phyloP scores from a whole-genome alignment of 2,797 vertebrate genomes.

The Acestrorhynchus altus region DNA sequence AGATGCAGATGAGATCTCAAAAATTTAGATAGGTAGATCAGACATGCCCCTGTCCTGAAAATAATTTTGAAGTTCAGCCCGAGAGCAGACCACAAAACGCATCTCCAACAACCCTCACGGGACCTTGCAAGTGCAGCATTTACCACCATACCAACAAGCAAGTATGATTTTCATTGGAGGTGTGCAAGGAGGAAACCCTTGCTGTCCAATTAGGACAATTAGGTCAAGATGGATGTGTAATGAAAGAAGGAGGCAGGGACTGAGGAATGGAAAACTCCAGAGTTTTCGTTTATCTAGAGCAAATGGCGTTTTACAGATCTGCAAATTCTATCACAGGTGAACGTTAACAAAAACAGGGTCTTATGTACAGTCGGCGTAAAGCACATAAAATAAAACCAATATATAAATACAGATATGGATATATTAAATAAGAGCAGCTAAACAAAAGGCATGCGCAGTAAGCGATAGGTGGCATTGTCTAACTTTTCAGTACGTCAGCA shows the following conservation, averaged over 20 bases:
- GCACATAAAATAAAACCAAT: conserved; percentile 80
- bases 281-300: conserved; percentile 77
- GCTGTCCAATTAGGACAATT: too few relatives aligned
- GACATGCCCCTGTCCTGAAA: too few relatives aligned
- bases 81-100: too few relatives aligned
- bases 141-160: too few relatives aligned
- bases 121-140: too few relatives aligned
- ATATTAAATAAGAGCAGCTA: conserved; percentile 81
- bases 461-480: conserved; percentile 67
- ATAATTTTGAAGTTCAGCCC: too few relatives aligned
- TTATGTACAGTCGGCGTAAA: conserved; percentile 90
- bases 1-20: too few relatives aligned
- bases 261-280: conserved; percentile 44
- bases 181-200: too few relatives aligned
- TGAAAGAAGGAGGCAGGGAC: conserved; percentile 23
- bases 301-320: conserved; percentile 83
- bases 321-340: conserved; percentile 90
- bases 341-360: conserved; percentile 73
- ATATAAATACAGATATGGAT: conserved; percentile 89
- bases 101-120: too few relatives aligned
- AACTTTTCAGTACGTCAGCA: conserved; percentile 53
- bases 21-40: too few relatives aligned
- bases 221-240: too few relatives aligned
- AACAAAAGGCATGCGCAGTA: conserved; percentile 79
- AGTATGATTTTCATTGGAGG: too few relatives aligned